Conservation (phyloP, 1,140 invertebrate species). For the Meteorus sp. region DNA sequence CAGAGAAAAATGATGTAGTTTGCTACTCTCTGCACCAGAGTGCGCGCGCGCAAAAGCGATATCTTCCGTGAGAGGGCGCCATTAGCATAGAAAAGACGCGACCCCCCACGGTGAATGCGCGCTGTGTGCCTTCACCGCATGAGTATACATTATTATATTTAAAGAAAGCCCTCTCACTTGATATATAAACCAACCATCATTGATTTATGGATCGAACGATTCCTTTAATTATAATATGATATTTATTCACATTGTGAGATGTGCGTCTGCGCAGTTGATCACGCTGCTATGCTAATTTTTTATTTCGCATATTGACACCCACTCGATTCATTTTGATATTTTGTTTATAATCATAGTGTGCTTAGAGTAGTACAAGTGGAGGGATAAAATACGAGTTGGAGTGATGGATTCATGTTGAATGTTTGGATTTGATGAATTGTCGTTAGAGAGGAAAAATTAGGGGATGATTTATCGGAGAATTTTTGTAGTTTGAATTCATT, state of each 20-base stretch:
- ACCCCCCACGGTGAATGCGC: constrained; percentile 50
- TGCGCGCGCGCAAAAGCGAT: constrained; percentile 2
- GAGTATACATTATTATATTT: constrained; percentile 45
- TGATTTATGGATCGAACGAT: constrained; percentile 57
- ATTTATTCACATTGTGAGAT: constrained; percentile 59
- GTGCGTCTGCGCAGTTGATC: constrained; percentile 43
- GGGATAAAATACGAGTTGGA: no score
- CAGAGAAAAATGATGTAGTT: constrained; percentile 17
- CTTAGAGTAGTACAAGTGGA: no score
- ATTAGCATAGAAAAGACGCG: constrained; percentile 55
- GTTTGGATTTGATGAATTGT: no score
- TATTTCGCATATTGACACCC: constrained; percentile 29
- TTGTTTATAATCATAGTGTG: constrained; percentile 23
- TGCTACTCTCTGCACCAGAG: constrained; percentile 7
- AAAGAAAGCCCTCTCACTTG: constrained; percentile 35
- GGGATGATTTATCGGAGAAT: no score
- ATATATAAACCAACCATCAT: constrained; percentile 56
- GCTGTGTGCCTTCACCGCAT: constrained; percentile 29
- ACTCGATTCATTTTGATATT: constrained; percentile 22
- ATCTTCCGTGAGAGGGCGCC: constrained; percentile 53
- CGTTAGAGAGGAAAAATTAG: no score
- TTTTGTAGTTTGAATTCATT: no score
- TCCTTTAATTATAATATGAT: constrained; percentile 61
- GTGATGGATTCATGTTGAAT: no score
- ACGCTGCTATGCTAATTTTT: constrained; percentile 56